phyloP scores from a whole-genome alignment of 2,113 vertebrate species.

The Cathartes aura region DNA sequence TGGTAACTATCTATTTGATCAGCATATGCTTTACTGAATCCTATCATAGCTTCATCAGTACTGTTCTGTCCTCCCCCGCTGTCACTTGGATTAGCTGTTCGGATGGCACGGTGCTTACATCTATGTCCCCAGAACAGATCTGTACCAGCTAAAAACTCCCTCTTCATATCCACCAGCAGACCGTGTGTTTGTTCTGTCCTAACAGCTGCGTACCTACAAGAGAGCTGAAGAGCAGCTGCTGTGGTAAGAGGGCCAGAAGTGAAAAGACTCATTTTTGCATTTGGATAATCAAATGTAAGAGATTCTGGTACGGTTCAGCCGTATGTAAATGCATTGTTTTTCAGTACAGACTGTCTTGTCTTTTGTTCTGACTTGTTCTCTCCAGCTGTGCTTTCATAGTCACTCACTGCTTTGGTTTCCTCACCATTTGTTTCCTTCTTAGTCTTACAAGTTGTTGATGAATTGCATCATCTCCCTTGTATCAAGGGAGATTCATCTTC shows the following conservation, averaged over 20 bases:
- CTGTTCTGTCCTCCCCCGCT: neutral
- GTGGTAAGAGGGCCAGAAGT: neutral
- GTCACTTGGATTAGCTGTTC: neutral
- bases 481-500: neutral
- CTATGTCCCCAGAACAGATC: neutral
- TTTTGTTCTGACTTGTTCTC: neutral
- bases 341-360: neutral
- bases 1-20: neutral
- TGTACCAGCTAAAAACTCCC: neutral
- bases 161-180: neutral
- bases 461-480: neutral
- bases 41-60: neutral
- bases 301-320: neutral
- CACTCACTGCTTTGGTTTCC: neutral
- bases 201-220: neutral
- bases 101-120: neutral
- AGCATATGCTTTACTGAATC: neutral
- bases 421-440: neutral
- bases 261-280: neutral
- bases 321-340: accelerated
- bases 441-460: neutral
- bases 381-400: neutral
- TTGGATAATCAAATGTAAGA: neutral
- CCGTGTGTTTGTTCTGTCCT: neutral
- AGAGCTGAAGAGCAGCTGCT: neutral